These are phyloP conservation scores for Crocuta crocuta DNA, from an alignment of 2,113 vertebrate species.

Conservation along the genomic window DNA sequence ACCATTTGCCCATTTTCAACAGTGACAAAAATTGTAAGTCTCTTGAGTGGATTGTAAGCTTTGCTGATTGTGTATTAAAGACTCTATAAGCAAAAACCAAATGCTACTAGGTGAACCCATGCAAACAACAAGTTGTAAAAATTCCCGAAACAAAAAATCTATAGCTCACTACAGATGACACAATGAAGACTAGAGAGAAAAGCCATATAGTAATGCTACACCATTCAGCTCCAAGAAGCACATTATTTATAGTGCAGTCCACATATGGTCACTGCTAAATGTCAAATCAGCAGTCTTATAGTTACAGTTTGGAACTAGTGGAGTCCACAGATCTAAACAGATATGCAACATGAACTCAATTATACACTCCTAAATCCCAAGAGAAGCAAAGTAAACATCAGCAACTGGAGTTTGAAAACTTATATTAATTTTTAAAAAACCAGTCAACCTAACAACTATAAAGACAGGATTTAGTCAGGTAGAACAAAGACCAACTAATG, in stretches of 20 bases:
- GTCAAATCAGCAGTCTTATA: slow-evolving; percentile 88
- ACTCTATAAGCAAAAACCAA: slow-evolving; percentile 89
- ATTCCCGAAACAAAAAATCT: slow-evolving; percentile 93
- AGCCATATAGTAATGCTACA: slow-evolving; percentile 92
- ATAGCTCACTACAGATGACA: slow-evolving; percentile 97
- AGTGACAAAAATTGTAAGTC: slow-evolving; percentile 73
- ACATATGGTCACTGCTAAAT: slow-evolving; percentile 88
- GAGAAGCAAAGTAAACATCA: slow-evolving; percentile 30
- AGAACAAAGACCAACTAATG: slow-evolving; percentile 74
- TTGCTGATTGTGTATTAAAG: slow-evolving; percentile 95
- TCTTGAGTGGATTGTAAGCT: slow-evolving; percentile 92
- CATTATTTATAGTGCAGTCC: slow-evolving; percentile 86
- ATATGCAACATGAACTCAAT: slow-evolving; percentile 73
- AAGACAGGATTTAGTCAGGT: slow-evolving; percentile 69
- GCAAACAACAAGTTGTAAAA: slow-evolving; percentile 93
- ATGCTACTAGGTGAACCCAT: slow-evolving; percentile 96
- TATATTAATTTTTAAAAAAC: slow-evolving; percentile 64
- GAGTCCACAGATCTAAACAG: slow-evolving; percentile 91
- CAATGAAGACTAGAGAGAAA: slow-evolving; percentile 95
- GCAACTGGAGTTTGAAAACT: slow-evolving; percentile 53
- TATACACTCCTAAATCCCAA: background rate
- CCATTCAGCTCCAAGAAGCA: slow-evolving; percentile 91
- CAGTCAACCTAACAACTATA: slow-evolving; percentile 56
- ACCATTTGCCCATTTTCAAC: background rate
- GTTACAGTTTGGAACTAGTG: slow-evolving; percentile 87